Percentiles rank a stretch among this genome's conserved stretches.
Evolutionary conservation across 2,888 invertebrate genomes (phyloP).

Genomic region (Exocentrus adspersus): DNA sequence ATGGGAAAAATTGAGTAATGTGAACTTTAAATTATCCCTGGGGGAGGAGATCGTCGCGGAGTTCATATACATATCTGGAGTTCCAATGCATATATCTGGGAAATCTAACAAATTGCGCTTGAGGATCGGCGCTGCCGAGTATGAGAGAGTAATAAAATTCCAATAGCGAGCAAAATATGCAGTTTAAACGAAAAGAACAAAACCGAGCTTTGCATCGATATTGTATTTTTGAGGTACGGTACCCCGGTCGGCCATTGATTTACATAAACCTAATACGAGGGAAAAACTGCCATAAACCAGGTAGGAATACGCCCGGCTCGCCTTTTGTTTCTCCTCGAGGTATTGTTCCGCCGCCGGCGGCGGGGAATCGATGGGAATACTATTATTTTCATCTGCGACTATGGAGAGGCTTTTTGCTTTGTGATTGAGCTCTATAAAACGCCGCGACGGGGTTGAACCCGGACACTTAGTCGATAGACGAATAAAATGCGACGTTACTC

Average conservation of each 20-base stretch:
- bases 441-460: too few relatives aligned
- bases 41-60: not conserved
- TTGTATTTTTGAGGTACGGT: slow-evolving; percentile 33
- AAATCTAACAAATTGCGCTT: slow-evolving; percentile 14
- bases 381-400: not conserved
- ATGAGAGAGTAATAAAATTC: slow-evolving; percentile 44
- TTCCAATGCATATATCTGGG: not conserved
- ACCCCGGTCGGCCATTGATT: slow-evolving; percentile 38
- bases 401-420: not conserved
- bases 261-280: slow-evolving; percentile 44
- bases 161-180: slow-evolving; percentile 40
- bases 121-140: slow-evolving; percentile 17
- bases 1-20: too few relatives aligned
- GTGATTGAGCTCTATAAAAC: not conserved
- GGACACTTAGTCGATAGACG: too few relatives aligned
- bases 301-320: slow-evolving; percentile 5
- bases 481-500: too few relatives aligned
- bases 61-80: not conserved
- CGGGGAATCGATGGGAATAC: not conserved
- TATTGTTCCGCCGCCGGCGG: not conserved
- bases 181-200: slow-evolving; percentile 39
- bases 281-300: slow-evolving; percentile 18
- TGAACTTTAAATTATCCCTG: not conserved
- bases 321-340: slow-evolving; percentile 1
- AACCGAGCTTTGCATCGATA: slow-evolving; percentile 35